These are phyloP conservation scores for Muntiacus muntjak DNA, from an alignment of 2,113 vertebrate genomes.

Conservation along the genomic window DNA sequence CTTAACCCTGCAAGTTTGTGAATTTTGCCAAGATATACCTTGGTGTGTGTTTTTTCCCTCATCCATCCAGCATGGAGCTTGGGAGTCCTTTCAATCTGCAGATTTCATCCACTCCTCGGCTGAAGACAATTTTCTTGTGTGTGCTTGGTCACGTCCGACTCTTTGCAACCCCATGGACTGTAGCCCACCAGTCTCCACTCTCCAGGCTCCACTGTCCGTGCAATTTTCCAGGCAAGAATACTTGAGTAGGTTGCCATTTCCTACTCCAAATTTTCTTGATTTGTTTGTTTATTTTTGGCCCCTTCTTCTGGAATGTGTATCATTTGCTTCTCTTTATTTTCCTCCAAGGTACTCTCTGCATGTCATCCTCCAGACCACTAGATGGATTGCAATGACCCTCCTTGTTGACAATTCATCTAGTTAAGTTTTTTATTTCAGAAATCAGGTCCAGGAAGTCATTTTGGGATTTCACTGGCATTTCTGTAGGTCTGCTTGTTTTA, in stretches of 20 bases:
- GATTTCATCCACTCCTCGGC: not conserved
- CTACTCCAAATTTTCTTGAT: not conserved
- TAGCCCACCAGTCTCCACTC: not conserved
- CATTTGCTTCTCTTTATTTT: not conserved
- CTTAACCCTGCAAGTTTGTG: not conserved
- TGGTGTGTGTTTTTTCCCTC: too few species aligned
- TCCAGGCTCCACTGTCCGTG: not conserved
- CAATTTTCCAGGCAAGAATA: not conserved
- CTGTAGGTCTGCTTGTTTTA: not conserved
- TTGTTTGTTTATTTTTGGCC: rapidly evolving
- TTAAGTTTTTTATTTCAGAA: not conserved
- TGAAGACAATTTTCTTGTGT: not conserved
- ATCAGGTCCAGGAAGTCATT: not conserved
- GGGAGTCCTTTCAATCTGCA: not conserved
- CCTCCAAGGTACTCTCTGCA: not conserved
- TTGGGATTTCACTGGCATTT: not conserved
- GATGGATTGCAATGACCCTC: too few species aligned
- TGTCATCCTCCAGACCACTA: not conserved
- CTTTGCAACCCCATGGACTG: not conserved
- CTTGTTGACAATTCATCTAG: not conserved
- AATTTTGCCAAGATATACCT: not conserved
- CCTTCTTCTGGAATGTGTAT: not conserved
- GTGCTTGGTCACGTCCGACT: not conserved
- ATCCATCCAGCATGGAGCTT: not conserved
- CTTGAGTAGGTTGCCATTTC: not conserved